Evolutionary conservation across 2,888 invertebrate genomes (phyloP), one percentile per base, ranked within the genome.

Genomic region (Drosophila quasianomalipes): DNA sequence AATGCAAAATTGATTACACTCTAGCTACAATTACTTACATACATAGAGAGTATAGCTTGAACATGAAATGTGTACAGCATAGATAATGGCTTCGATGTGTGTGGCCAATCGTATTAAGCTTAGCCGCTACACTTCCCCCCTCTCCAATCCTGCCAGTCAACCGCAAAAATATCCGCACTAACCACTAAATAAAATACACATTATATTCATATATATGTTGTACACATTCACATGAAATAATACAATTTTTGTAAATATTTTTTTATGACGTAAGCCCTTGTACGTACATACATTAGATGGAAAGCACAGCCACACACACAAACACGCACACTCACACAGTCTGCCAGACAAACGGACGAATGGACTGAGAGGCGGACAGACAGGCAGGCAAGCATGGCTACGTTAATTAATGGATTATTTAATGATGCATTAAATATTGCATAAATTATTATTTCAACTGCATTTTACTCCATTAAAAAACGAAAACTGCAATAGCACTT

Each of bases 401-500:
- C 89, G 82, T 82, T 87, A 83, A 83, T 78, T 80, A 86, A 89
- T 90, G 85, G 79, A 82, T 89, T 90, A 83, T 80, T 83, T 78
- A 86, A 83, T 86, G 82, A 89, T 76, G 82, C 86, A 77, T 81
- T 84, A 83, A 88, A 81, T 79, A 83, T 76, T 79, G 81, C 74
- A 88, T 85, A 83, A 84, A 74, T 77, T 75, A 84, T 86, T 72
- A 60, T 80, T 86, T 84, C 74, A 74, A 74, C 76, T 82, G 75
- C 82, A 85, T 74, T 85, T 79, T 60, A 72, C 60, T 65, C 52
- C 59, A 80, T 66, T 63, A 72, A 62, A 53, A 53, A 53, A 57
- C 10, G 6, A 35, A 19, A 35, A 39, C 60, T 67, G 67, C 77
- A 73, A 81, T 55, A 74, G 69, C 54, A 64, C 54, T 63, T 64